Evolutionary conservation across 2,113 vertebrate genomes (phyloP), one percentile per base, ranked within the genome.

Genomic region (Daboia siamensis): DNA sequence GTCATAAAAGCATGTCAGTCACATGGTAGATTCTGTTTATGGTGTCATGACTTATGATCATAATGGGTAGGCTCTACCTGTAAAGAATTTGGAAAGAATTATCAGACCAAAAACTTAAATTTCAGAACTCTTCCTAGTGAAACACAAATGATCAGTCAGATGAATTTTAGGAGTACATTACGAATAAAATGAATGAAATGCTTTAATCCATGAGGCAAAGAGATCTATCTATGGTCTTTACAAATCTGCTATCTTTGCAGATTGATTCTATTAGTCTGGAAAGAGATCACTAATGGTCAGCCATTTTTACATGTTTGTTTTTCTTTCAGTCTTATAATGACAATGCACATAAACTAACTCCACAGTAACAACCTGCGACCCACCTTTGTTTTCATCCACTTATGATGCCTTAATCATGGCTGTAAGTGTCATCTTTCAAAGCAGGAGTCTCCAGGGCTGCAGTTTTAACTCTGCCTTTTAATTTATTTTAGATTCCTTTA

Each of bases 381-480:
- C 93, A n/a, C 92, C 96, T 87, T 93, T 95, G 93, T 96, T 97
- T 97, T 96, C 96, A 94, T 96, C 94, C 95, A 90, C 95, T 96
- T 96, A 94, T 95, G 55, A 93, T 91, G 26, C 88, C 96, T 95
- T 96, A 94, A 94, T 95, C 93, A 94, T 94, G 92, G 93, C 69
- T 96, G 93, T 96, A 97, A 87, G 87, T 86, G 88, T n/a, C 89
- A 64, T 94, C 90, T 95, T 96, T 93, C 90, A 94, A 95, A 95
- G 90, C 84, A 64, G 55, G 86, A 51, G 55, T 80, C 44, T 90
- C 86, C 89, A 90, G 91, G 94, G 93, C 88, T 94, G 86, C 93
- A 96, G 96, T 96, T 96, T 97, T 95, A 94, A 96, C 93, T 88
- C 91, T 91, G 94, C 87, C 94, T 96, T 96, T 96, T 96, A 96